Conservation (phyloP, 1,140 invertebrate species). For the Littorina saxatilis region DNA sequence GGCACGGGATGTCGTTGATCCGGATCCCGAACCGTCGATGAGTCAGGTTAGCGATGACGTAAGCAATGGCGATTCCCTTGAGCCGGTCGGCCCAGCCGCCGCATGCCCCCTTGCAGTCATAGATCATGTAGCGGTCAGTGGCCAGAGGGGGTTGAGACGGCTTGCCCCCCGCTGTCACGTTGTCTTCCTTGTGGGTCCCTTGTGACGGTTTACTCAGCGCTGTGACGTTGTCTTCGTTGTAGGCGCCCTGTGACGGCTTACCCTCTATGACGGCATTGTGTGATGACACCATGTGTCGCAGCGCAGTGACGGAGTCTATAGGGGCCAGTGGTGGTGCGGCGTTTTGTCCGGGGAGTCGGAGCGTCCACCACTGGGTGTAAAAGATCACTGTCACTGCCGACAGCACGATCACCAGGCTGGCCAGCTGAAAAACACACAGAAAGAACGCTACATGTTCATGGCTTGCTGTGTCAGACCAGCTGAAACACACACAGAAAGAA, state of each 20-base stretch:
- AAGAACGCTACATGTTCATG: too few species aligned
- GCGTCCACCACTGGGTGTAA: too few species aligned
- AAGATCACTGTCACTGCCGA: too few species aligned
- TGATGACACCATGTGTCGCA: neutral
- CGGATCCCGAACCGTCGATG: conserved; percentile 39
- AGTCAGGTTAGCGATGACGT: conserved; percentile 42
- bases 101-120: conserved; percentile 10
- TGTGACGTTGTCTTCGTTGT: neutral
- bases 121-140: neutral
- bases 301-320: neutral
- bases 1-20: conserved; percentile 33
- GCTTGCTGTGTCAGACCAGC: too few species aligned
- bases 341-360: too few species aligned
- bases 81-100: conserved; percentile 42
- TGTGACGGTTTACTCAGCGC: too few species aligned
- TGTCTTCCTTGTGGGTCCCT: neutral
- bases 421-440: too few species aligned
- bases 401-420: too few species aligned
- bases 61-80: conserved; percentile 42
- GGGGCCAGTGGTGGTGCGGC: too few species aligned
- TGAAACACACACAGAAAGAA: too few species aligned
- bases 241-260: neutral
- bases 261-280: neutral
- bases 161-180: too few species aligned
- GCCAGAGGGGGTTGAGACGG: too few species aligned